Percentiles rank a stretch among this genome's conserved stretches.
These are phyloP conservation scores for Akabosia matsudoensis DNA, from an alignment of 1,140 invertebrate genomes.

Conservation along the genomic window DNA sequence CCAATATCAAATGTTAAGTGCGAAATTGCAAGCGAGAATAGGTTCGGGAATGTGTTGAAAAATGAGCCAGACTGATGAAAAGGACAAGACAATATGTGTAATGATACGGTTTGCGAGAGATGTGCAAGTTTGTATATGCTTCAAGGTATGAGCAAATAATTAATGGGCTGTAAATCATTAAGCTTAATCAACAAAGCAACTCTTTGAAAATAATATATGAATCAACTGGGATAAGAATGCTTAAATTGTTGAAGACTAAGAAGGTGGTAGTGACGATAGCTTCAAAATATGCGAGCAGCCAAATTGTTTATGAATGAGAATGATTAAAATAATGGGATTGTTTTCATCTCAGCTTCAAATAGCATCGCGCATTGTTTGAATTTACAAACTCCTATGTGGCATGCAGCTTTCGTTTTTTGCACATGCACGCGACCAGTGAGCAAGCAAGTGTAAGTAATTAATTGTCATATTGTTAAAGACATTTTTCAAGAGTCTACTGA, in stretches of 20 bases:
- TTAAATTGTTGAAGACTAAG: too few relatives aligned
- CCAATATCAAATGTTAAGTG: background rate
- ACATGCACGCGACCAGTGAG: background rate
- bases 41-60: too few relatives aligned
- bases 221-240: background rate
- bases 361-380: background rate
- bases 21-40: background rate
- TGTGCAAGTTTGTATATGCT: background rate
- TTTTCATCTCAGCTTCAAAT: background rate
- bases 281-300: too few relatives aligned
- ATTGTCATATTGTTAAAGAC: slow-evolving; percentile 21
- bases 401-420: background rate
- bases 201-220: background rate
- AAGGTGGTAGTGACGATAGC: too few relatives aligned
- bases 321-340: background rate
- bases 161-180: slow-evolving; percentile 24
- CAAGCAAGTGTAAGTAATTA: slow-evolving; percentile 16
- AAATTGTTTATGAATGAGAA: background rate
- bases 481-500: background rate
- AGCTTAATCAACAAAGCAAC: background rate
- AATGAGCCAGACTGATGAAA: too few relatives aligned
- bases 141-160: background rate
- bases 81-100: background rate
- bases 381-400: too few relatives aligned
- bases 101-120: background rate